Percentiles rank a stretch among this genome's conserved stretches.
These are phyloP conservation scores for Rhadinocentrus ornatus DNA, from an alignment of 2,797 vertebrate species.

Conservation along the genomic window DNA sequence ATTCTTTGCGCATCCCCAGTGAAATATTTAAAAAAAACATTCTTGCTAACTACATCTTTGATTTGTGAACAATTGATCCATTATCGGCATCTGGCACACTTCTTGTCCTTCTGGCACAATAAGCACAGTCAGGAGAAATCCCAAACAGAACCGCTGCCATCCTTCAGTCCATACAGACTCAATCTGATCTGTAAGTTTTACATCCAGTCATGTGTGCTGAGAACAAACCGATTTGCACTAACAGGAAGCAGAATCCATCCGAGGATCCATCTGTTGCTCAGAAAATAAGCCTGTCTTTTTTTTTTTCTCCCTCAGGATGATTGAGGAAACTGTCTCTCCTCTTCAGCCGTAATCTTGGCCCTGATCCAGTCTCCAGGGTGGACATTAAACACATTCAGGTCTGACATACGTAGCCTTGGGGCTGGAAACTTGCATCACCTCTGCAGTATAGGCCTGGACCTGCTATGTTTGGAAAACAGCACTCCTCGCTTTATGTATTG, in stretches of 20 bases:
- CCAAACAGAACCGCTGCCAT: neutral
- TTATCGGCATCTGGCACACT: neutral
- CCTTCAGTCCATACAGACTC: neutral
- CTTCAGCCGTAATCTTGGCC: neutral
- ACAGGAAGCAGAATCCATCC: neutral
- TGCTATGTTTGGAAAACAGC: neutral
- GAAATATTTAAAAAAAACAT: too few species aligned
- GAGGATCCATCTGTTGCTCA: constrained; percentile 9
- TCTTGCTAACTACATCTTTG: neutral
- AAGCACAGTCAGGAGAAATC: neutral
- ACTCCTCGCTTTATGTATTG: neutral
- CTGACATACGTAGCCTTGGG: constrained; percentile 3
- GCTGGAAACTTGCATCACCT: constrained; percentile 10
- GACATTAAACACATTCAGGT: neutral
- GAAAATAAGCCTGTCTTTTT: neutral
- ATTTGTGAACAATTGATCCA: neutral
- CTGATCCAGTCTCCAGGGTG: constrained; percentile 6
- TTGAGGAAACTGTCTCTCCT: constrained; percentile 53
- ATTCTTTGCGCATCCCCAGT: too few species aligned
- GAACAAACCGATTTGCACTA: neutral
- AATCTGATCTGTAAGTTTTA: too few species aligned
- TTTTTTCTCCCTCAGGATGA: constrained; percentile 75
- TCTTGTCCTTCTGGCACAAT: neutral
- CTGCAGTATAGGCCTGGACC: neutral
- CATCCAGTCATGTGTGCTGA: too few species aligned